These are phyloP conservation scores for Drosophila chauvacae DNA, from an alignment of 1,140 invertebrate species.

Conservation along the genomic window DNA sequence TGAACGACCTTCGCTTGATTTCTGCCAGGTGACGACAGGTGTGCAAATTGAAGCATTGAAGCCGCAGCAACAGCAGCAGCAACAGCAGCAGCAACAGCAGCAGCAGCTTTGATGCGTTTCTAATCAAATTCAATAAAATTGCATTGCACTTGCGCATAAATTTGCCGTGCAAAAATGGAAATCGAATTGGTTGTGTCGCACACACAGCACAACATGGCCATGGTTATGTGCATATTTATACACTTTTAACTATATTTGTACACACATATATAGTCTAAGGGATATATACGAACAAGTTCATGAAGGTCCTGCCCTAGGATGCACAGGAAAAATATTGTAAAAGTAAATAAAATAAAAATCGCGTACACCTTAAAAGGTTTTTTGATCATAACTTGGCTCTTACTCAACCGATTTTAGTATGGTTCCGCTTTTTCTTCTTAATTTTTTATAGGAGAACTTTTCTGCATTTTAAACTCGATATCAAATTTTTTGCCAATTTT, in stretches of 20 bases:
- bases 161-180: constrained; percentile 39
- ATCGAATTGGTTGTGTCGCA: constrained; percentile 35
- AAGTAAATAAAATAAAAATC: no score
- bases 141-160: constrained; percentile 51
- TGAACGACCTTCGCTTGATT: constrained; percentile 42
- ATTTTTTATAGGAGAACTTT: no score
- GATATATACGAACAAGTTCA: constrained; percentile 1
- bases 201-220: constrained; percentile 14
- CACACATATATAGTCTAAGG: not conserved
- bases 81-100: not conserved
- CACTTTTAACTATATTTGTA: not conserved
- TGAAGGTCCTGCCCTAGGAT: constrained; percentile 20
- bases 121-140: constrained; percentile 55
- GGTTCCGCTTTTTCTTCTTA: no score
- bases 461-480: no score
- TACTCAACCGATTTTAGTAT: no score
- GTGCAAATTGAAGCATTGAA: constrained; percentile 25
- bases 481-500: no score
- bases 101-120: constrained; percentile 44
- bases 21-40: constrained; percentile 9
- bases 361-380: no score
- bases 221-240: constrained; percentile 40
- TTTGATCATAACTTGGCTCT: no score
- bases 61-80: not conserved
- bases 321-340: not conserved